Percentiles rank a stretch among this genome's conserved stretches.
phyloP scores from a whole-genome alignment of 2,113 vertebrate genomes.

The Ia io region DNA sequence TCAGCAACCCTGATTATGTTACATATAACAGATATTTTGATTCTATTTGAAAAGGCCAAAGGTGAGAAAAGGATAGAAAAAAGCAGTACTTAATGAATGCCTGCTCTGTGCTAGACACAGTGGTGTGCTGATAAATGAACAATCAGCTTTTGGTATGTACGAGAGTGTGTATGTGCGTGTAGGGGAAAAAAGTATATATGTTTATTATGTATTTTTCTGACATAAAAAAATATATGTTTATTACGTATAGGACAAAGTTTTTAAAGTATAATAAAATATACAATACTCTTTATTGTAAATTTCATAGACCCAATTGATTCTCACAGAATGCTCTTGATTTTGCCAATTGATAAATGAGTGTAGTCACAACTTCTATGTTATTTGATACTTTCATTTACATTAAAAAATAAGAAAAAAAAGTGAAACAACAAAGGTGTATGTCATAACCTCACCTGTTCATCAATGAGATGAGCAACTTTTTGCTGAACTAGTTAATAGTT shows the following conservation, averaged over 20 bases:
- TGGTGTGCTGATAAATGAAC: neutral
- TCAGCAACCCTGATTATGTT: neutral
- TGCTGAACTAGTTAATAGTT: neutral
- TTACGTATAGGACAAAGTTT: neutral
- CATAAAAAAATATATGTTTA: neutral
- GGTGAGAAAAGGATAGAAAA: neutral
- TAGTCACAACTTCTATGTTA: neutral
- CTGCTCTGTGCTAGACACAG: neutral
- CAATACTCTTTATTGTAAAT: conserved; percentile 3
- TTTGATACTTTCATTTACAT: conserved; percentile 8
- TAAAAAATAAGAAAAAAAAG: neutral
- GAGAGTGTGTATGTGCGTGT: no score
- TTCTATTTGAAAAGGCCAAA: conserved; percentile 23
- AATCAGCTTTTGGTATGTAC: neutral
- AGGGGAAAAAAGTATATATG: neutral
- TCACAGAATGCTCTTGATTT: neutral
- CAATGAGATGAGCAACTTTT: neutral
- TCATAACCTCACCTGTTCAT: neutral
- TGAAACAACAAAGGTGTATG: neutral
- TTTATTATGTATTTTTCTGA: neutral
- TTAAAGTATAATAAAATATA: neutral
- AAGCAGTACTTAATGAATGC: neutral
- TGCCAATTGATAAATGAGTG: neutral
- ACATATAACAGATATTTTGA: neutral
- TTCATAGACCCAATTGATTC: neutral